phyloP scores from a whole-genome alignment of 2,888 invertebrate species.

The Ashinkailepas kermadecensis region DNA sequence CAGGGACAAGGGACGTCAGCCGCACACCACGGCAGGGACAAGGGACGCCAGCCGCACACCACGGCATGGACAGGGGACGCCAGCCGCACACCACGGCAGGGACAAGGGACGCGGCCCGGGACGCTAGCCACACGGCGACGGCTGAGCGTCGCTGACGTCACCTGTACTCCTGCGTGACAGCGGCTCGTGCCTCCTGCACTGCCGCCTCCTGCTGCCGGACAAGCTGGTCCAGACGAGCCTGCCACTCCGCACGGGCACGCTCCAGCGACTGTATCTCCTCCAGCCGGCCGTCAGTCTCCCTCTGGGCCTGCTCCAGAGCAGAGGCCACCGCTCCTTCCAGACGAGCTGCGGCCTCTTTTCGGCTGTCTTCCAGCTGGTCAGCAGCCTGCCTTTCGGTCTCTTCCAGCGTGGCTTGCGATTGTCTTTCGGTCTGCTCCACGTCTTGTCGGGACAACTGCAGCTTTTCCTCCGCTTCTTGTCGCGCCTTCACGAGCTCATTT shows the following conservation, averaged over 20 bases:
- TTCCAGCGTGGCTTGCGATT: conserved; percentile 17
- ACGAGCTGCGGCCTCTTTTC: not conserved
- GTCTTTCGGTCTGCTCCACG: no score
- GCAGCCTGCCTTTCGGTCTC: conserved; percentile 23
- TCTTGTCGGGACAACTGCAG: no score
- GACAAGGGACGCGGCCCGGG: no score
- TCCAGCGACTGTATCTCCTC: conserved; percentile 27
- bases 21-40: no score
- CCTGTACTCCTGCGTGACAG: not conserved
- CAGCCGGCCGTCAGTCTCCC: conserved; percentile 25
- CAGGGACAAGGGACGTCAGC: no score
- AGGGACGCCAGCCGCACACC: no score
- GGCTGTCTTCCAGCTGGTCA: not conserved
- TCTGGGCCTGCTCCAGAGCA: not conserved
- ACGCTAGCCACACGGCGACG: no score
- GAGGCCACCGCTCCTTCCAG: not conserved
- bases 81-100: no score
- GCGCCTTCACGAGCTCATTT: no score
- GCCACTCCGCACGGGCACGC: conserved; percentile 25
- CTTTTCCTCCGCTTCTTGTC: no score
- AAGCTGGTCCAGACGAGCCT: conserved; percentile 21
- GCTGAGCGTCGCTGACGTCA: not conserved
- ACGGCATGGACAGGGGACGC: no score
- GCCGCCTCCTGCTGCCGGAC: no score
- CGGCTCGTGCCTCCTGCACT: not conserved